Base-by-base conservation (phyloP, 2,888 invertebrate species). In the Silvanus unidentatus region DNA sequence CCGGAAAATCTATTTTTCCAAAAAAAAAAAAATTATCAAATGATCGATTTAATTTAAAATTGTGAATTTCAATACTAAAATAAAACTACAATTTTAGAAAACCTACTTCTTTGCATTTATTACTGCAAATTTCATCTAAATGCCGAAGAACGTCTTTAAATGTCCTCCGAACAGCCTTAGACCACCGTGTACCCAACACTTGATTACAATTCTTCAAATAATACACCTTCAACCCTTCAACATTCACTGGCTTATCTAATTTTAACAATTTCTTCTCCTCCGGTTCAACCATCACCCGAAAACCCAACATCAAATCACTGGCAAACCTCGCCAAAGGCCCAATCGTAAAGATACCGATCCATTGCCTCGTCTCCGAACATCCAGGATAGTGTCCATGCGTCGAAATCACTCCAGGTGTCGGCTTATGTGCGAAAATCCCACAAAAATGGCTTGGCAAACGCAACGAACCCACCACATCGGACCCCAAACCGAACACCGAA, bases 341-440 rank as follows among this genome's bases (percentile, higher is more conserved):
- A 32, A 92, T 77, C 15, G 84, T 78, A 42, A 94, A 84, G 64
- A 84, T 86, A 43, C 80, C 77, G 28, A 80, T 76, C 75, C 84
- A 86, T 6, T 76, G 75, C 15, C 78, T 74, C 38, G 78, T 73
- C 40, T 79, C 77, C 39, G 73, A 68, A 49, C 81, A 78, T 44
- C 77, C 76, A 1, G 88, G 88, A 47, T 80, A 76, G 57, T 88
- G 87, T 1, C 86, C 87, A 58, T 77, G 73, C 45, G 77, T 72
- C 1, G 84, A 81, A 2, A 86, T 73, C 2, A 79, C 75, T 54
- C 79, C 79, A 1, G 85, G 82, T 35, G 88, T 82, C 0, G 93
- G 88, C 64, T 93, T 94, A 67, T 95, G 93, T n/a, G 94, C 94
- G 73, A 86, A 95, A 43, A 95, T 80, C 14, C 95, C 95, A 62